Evolutionary conservation across 2,888 invertebrate genomes (phyloP).

Genomic region (Bellardia bayeri): DNA sequence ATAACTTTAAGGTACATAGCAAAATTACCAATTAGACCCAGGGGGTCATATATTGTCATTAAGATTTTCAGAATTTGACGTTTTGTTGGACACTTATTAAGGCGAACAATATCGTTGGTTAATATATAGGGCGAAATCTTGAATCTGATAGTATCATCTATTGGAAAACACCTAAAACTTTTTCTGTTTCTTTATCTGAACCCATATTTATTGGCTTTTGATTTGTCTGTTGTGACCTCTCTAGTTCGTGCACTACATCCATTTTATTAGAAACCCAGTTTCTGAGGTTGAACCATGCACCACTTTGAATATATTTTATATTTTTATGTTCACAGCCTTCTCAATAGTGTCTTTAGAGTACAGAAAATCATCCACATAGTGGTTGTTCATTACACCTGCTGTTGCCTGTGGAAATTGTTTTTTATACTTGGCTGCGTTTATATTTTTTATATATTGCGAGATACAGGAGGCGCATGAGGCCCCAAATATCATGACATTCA

Average conservation of each 20-base stretch:
- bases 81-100: slow-evolving; percentile 57
- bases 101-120: slow-evolving; percentile 47
- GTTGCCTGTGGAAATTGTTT: slow-evolving; percentile 36
- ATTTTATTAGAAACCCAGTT: slow-evolving; percentile 76
- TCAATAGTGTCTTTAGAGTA: slow-evolving; percentile 75
- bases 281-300: slow-evolving; percentile 69
- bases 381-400: slow-evolving; percentile 37
- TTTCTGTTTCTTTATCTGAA: slow-evolving; percentile 44
- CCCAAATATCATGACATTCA: slow-evolving; percentile 60
- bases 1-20: slow-evolving; percentile 64
- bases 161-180: slow-evolving; percentile 64
- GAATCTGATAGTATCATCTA: slow-evolving; percentile 45
- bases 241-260: slow-evolving; percentile 28
- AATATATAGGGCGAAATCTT: slow-evolving; percentile 47
- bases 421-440: slow-evolving; percentile 50
- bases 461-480: slow-evolving; percentile 53
- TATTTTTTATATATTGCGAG: slow-evolving; percentile 59
- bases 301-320: slow-evolving; percentile 62
- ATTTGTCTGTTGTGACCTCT: not conserved
- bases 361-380: slow-evolving; percentile 78
- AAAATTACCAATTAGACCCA: slow-evolving; percentile 68
- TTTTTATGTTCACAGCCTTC: slow-evolving; percentile 68
- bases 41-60: slow-evolving; percentile 68
- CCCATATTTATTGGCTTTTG: slow-evolving; percentile 29
- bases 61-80: slow-evolving; percentile 60